Evolutionary conservation across 2,888 invertebrate species (phyloP), one percentile per base, ranked within the genome.

Genomic region (Ennomos fuscantarius): DNA sequence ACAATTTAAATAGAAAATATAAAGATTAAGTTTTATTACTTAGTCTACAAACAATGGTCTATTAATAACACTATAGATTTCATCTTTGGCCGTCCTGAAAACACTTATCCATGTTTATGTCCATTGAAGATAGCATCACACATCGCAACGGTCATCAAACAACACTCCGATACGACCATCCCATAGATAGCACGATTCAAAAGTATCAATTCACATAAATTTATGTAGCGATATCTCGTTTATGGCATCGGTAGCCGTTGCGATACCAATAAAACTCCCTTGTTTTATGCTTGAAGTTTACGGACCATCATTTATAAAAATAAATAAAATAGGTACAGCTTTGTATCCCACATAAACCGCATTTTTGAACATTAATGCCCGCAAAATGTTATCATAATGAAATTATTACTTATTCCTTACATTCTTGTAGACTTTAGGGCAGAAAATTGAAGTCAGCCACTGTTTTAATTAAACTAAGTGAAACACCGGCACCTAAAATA

Each of bases 211-310:
- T 78, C 77, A 70, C 78, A 79, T 83, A 82, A 82, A 86, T 86
- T 85, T 83, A 79, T 76, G 78, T 72, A 65, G 68, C 79, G 83
- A 86, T 87, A 83, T 78, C 80, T 72, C 72, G 78, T 87, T 87
- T 88, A 88, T 82, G 69, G 78, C 79, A 72, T 68, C 73, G 71
- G 75, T 74, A 72, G 74, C 75, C 78, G 76, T 78, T 70, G 78
- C 68, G 72, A 79, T 48, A 78, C 82, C 79, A 84, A 86, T 89
- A 88, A 87, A 87, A 83, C 70, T 69, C 73, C 67, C 74, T 78
- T 79, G 79, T 86, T 88, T 87, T 84, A 87, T 79, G 81, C 79
- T 79, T 68, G 76, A 79, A 84, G 73, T 89, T 89, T 89, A 89
- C 78, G 87, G 78, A 74, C 80, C 65, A 81, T 89, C 86, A 87